Conservation (phyloP, 2,797 vertebrate species). For the Remorina albescens region DNA sequence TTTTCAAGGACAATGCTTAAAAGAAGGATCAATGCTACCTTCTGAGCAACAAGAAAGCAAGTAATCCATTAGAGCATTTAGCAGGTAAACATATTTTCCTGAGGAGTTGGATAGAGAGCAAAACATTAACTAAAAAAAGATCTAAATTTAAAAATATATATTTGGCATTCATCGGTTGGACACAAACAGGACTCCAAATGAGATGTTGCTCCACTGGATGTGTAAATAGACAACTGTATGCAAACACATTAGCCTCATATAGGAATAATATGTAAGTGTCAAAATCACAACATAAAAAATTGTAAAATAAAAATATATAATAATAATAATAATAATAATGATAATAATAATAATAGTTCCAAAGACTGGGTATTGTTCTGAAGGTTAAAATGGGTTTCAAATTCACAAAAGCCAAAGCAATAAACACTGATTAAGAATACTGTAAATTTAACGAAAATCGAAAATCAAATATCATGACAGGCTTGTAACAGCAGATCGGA, state of each 20-base stretch:
- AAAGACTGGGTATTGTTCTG: not conserved
- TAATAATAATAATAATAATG: too few species aligned
- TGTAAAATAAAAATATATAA: too few species aligned
- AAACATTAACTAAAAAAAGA: conserved; percentile 3
- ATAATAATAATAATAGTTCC: too few species aligned
- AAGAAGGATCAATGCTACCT: not conserved
- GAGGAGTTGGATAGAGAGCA: conserved; percentile 9
- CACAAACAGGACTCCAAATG: not conserved
- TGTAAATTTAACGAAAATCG: not conserved
- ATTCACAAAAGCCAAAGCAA: not conserved
- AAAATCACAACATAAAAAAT: not conserved
- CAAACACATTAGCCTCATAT: not conserved
- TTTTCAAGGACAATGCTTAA: not conserved
- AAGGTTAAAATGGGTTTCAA: not conserved
- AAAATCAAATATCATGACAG: conserved; percentile 14
- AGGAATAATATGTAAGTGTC: not conserved
- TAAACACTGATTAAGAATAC: not conserved
- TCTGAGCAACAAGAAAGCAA: not conserved
- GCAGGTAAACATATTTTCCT: not conserved
- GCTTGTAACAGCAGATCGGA: conserved; percentile 13
- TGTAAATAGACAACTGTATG: not conserved
- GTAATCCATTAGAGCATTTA: not conserved
- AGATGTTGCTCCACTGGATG: not conserved
- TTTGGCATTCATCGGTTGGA: not conserved
- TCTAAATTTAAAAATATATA: too few species aligned